Percentiles rank a stretch among this genome's conserved stretches.
Conservation (phyloP, 2,797 vertebrate species). For the Pangasius sanitwongsei region DNA sequence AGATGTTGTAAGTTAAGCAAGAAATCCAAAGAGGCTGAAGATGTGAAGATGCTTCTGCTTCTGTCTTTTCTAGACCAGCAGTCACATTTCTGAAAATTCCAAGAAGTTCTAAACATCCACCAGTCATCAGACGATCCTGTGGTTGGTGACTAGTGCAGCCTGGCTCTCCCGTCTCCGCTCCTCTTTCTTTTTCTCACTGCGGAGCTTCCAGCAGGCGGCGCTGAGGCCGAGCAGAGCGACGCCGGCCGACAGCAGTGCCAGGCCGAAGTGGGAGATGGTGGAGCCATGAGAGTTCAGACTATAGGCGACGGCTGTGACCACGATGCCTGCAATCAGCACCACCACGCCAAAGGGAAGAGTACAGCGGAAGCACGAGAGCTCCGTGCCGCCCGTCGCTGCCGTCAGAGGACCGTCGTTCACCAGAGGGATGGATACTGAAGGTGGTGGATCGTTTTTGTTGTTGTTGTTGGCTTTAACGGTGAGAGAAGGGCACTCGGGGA, state of each 20-base stretch:
- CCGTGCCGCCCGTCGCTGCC: slow-evolving; percentile 89
- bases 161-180: slow-evolving; percentile 89
- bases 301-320: slow-evolving; percentile 92
- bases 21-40: neutral
- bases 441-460: slow-evolving; percentile 63
- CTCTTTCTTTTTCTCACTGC: slow-evolving; percentile 85
- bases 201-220: slow-evolving; percentile 86
- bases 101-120: neutral
- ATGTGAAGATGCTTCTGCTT: neutral
- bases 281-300: slow-evolving; percentile 97
- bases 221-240: slow-evolving; percentile 86
- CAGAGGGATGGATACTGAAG: slow-evolving; percentile 73
- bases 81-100: neutral
- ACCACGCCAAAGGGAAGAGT: slow-evolving; percentile 92
- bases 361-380: slow-evolving; percentile 95
- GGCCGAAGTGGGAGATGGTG: slow-evolving; percentile 91
- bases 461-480: slow-evolving; percentile 76
- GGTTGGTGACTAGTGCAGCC: slow-evolving; percentile 82
- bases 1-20: neutral
- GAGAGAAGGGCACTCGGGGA: slow-evolving; percentile 68
- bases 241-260: slow-evolving; percentile 87
- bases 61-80: neutral
- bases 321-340: slow-evolving; percentile 87
- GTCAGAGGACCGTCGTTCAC: slow-evolving; percentile 89
- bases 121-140: slow-evolving; percentile 78